phyloP scores from a whole-genome alignment of 2,113 vertebrate species.

The Leptocoma aspasia region DNA sequence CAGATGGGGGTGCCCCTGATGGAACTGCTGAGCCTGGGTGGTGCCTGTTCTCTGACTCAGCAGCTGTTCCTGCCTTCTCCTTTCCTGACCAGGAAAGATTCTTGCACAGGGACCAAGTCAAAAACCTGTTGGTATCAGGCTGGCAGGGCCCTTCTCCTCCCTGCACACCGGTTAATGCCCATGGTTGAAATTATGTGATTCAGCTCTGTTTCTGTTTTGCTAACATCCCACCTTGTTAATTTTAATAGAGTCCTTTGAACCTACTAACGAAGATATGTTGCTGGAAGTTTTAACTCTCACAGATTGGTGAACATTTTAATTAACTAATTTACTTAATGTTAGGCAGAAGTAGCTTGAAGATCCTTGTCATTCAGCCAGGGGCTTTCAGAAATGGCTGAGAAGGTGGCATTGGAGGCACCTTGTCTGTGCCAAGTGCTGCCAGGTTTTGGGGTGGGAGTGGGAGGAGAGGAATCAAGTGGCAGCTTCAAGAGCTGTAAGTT shows the following conservation, averaged over 20 bases:
- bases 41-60: neutral
- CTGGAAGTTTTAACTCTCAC: neutral
- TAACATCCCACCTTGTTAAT: neutral
- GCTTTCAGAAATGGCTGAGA: neutral
- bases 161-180: neutral
- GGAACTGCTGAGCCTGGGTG: neutral
- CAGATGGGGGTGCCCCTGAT: rapidly evolving
- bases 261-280: neutral
- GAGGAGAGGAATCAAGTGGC: neutral
- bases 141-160: neutral
- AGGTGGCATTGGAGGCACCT: neutral
- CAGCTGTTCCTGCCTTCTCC: neutral
- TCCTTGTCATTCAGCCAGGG: neutral
- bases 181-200: neutral
- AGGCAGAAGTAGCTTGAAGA: neutral
- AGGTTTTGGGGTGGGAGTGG: neutral
- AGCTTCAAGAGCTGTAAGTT: neutral
- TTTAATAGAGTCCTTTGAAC: slow-evolving; percentile 17
- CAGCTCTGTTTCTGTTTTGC: neutral
- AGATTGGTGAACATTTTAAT: slow-evolving; percentile 19
- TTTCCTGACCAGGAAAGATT: neutral
- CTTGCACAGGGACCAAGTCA: neutral
- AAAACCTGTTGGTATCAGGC: neutral
- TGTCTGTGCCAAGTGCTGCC: neutral
- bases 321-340: neutral